Evolutionary conservation across 2,797 vertebrate genomes (phyloP), one percentile per base, ranked within the genome.

Genomic region (Enteromius unitaeniatus): DNA sequence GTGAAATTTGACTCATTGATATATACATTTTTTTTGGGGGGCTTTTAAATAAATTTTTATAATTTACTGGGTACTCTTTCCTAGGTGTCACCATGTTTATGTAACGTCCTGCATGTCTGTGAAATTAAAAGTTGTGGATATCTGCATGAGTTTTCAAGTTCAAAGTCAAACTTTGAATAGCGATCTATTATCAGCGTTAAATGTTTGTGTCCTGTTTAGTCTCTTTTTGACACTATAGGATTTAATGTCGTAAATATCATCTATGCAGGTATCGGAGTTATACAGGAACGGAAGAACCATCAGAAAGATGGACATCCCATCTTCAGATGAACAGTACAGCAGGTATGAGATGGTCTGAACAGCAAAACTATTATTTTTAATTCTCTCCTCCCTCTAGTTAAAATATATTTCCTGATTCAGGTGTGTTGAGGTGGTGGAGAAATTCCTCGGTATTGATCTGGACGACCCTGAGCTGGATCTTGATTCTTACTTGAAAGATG

Each of bases 381-480:
- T 37, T 69, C 65, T 40, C 9, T 65, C 5, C 23, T 68, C 11
- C 26, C 31, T 2, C 4, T 69, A 34, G 21, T 53, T 53, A 37
- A 69, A 14, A 26, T 49, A 15, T 55, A 14, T 47, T 15, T 82
- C 3, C 70, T 31, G 23, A 23, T 74, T 78, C 89, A 99, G 96
- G 87, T 98, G 95, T 90, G 93, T 90, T 84, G 88, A 87, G 55
- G 49, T 99, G 78, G 96, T 98, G 87, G 95, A 96, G 72, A 96
- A 91, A 79, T 99, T 99, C 90, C 93, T 99, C 86, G 81, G 87
- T 81, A 90, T 98, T 23, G 94, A 99, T 88, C 93, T 99, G 81
- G 96, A 97, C 1, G 95, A 99, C 90, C 92, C 95, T 70, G 84
- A 89, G 0, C 42, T 96, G 81, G 95, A 99, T 84, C 89, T 97